These are phyloP conservation scores for Mareca strepera DNA, from an alignment of 2,797 vertebrate genomes.

Conservation along the genomic window DNA sequence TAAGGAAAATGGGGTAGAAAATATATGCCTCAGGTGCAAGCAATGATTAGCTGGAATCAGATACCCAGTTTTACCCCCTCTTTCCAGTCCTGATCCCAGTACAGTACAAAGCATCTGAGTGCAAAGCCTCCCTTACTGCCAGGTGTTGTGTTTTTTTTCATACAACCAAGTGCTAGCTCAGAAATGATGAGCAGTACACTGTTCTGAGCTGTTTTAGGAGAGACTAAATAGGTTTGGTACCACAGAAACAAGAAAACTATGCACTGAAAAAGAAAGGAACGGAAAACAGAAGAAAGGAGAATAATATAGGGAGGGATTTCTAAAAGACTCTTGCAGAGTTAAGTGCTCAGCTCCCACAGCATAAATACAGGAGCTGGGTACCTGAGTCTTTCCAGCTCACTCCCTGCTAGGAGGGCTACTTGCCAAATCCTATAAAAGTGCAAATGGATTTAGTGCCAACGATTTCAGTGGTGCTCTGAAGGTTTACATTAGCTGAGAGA, in stretches of 20 bases:
- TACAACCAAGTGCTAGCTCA: neutral
- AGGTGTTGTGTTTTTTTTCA: fast-evolving
- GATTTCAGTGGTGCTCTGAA: neutral
- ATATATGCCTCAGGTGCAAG: neutral
- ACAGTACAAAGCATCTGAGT: neutral
- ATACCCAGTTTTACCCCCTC: neutral
- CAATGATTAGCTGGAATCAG: neutral
- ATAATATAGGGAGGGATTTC: neutral
- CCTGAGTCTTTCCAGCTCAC: neutral
- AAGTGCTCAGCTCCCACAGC: neutral
- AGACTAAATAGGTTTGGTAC: neutral
- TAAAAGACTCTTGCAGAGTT: slow-evolving; percentile 36
- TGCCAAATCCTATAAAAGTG: slow-evolving; percentile 53
- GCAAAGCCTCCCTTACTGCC: neutral
- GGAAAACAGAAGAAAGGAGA: neutral
- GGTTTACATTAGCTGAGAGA: neutral
- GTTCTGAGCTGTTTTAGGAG: slow-evolving; percentile 21
- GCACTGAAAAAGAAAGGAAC: neutral
- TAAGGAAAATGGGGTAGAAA: neutral
- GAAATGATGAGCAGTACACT: neutral
- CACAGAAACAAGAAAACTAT: neutral
- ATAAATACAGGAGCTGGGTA: neutral
- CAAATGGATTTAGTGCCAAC: slow-evolving; percentile 36
- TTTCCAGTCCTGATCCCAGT: neutral
- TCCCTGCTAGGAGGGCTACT: neutral